These are phyloP conservation scores for Calycopis cecrops DNA, from an alignment of 1,140 invertebrate species.

Conservation along the genomic window DNA sequence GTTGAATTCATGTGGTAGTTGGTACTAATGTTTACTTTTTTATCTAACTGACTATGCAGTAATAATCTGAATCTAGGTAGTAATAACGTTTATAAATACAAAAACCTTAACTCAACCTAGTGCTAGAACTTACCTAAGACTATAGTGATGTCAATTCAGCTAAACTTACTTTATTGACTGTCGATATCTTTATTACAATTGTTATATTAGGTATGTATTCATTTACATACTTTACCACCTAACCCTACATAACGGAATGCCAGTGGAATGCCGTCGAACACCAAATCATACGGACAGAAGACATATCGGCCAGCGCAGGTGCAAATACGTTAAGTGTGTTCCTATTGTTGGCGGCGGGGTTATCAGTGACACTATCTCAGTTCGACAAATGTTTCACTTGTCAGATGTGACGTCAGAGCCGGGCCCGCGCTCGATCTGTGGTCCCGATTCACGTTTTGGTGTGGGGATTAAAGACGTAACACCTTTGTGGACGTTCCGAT, in stretches of 20 bases:
- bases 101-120: no score
- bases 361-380: conserved; percentile 72
- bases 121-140: no score
- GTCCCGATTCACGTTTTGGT: conserved; percentile 27
- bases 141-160: no score
- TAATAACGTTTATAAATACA: no score
- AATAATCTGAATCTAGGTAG: no score
- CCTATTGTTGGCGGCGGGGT: conserved; percentile 72
- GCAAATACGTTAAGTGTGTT: conserved; percentile 74
- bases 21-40: no score
- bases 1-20: no score
- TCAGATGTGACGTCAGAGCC: conserved; percentile 70
- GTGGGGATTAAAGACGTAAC: conserved; percentile 46
- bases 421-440: conserved; percentile 36
- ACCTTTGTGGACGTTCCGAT: conserved; percentile 20
- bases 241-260: not conserved
- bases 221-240: no score
- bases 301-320: conserved; percentile 63
- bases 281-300: conserved; percentile 44
- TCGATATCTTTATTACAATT: no score
- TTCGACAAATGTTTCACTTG: conserved; percentile 73
- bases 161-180: no score
- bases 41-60: no score
- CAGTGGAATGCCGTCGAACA: conserved; percentile 24
- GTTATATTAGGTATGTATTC: no score